phyloP scores from a whole-genome alignment of 2,113 vertebrate species.

The Odobenus rosmarus region DNA sequence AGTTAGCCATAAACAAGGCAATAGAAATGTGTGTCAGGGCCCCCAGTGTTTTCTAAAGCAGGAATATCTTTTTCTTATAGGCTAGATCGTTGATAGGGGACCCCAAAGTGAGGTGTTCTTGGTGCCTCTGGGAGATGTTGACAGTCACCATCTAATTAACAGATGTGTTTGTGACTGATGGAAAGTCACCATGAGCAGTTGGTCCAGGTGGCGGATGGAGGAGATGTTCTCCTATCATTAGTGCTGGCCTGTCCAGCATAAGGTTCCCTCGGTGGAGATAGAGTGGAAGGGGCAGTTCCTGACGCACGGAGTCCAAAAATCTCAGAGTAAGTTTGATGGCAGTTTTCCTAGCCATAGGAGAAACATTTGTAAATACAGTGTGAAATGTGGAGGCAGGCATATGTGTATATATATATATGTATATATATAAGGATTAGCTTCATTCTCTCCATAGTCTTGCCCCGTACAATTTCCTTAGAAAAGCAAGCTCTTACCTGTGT shows the following conservation, averaged over 20 bases:
- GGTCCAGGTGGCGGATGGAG: neutral
- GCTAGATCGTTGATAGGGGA: neutral
- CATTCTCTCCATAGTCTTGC: neutral
- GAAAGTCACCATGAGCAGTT: neutral
- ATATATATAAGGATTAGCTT: neutral
- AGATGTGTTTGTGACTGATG: neutral
- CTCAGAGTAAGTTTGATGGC: slow-evolving; percentile 30
- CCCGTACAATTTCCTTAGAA: neutral
- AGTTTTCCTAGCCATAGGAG: neutral
- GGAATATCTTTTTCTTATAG: neutral
- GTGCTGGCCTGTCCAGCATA: neutral
- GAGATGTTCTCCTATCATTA: neutral
- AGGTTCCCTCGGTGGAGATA: neutral
- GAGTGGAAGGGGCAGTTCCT: slow-evolving; percentile 1
- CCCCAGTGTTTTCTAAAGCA: neutral
- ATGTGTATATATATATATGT: neutral
- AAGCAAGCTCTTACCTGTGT: neutral
- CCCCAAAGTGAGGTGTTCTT: neutral
- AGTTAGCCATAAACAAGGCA: neutral
- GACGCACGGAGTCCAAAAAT: neutral
- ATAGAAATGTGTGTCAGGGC: neutral
- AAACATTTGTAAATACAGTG: neutral
- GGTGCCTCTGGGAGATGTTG: neutral
- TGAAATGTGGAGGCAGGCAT: neutral
- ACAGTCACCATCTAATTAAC: neutral